Base-by-base conservation (phyloP, 2,797 vertebrate species). In the Lagocephalus sceleratus region DNA sequence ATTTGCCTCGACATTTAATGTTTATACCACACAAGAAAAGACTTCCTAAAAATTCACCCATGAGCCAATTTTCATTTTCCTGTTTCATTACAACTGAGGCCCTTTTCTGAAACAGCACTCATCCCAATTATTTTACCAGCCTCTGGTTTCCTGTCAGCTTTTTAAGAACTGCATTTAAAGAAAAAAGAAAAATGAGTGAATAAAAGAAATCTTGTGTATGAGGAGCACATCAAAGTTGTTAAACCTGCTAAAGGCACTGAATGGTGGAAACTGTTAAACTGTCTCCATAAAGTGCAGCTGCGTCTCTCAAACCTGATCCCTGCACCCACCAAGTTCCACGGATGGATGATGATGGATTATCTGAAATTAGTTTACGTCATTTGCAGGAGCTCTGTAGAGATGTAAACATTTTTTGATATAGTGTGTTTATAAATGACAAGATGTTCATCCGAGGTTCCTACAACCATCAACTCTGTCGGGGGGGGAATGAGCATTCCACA, bases 381-480 rank as follows among this genome's bases (percentile, higher is more conserved):
- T 74, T 72, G 54, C 60, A 20, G 47, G 53, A 47, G 49, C 57
- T 75, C 57, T 75, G 54, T 50, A 10, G 29, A 63, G 44, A 52
- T 69, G 61, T 73, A 75, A 60, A 50, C 57, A 85, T 73, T 72
- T 43, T 68, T 71, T 64, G 6, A 78, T 78, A 72, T 87, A 71
- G 53, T 75, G 63, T 76, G 83, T 79, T 85, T 78, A 56, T 57
- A 63, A 81, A 73, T 78, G 72, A 79, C 78, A 75, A 76, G 73
- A 69, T 75, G 67, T 68, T 60, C 68, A 73, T 80, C 67, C 81
- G 68, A 76, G 75, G 75, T 68, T 75, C 57, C 67, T 54, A 67
- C 58, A 71, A 67, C 75, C 68, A 63, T 85, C 72, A 86, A 87
- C 87, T 81, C 83, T 75, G 73, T 85, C 70, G 79, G 84, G 78